Evolutionary conservation across 2,888 invertebrate species (phyloP).

Genomic region (Bugula neritina): DNA sequence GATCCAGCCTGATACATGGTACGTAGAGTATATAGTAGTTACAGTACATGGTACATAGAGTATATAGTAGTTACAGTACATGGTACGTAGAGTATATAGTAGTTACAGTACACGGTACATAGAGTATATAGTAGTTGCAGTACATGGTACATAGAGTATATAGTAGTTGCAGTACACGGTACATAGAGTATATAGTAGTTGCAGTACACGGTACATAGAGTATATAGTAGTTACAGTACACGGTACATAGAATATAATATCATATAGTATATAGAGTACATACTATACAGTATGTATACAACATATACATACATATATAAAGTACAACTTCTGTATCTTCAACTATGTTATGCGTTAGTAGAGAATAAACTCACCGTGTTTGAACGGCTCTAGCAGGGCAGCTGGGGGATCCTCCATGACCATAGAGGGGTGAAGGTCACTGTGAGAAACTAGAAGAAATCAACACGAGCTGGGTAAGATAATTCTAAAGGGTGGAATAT

Average conservation of each 20-base stretch:
- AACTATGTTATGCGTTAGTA: not conserved
- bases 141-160: not conserved
- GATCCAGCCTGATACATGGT: slow-evolving; percentile 4
- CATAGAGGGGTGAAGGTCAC: slow-evolving; percentile 24
- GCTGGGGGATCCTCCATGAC: slow-evolving; percentile 11
- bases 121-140: not conserved
- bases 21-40: not conserved
- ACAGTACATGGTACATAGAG: not conserved
- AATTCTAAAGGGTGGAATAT: no score
- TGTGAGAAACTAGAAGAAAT: not conserved
- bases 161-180: not conserved
- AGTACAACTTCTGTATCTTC: no score
- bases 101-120: not conserved
- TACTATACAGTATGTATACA: no score
- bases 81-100: not conserved
- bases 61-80: not conserved
- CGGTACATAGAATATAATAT: not conserved
- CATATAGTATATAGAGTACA: not conserved
- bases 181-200: not conserved
- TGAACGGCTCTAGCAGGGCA: not conserved
- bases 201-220: not conserved
- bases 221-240: no score
- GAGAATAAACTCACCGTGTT: slow-evolving; percentile 7
- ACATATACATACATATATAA: no score
- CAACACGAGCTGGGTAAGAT: no score